Evolutionary conservation across 2,113 vertebrate genomes (phyloP).

Genomic region (Rhadina sibilatrix): DNA sequence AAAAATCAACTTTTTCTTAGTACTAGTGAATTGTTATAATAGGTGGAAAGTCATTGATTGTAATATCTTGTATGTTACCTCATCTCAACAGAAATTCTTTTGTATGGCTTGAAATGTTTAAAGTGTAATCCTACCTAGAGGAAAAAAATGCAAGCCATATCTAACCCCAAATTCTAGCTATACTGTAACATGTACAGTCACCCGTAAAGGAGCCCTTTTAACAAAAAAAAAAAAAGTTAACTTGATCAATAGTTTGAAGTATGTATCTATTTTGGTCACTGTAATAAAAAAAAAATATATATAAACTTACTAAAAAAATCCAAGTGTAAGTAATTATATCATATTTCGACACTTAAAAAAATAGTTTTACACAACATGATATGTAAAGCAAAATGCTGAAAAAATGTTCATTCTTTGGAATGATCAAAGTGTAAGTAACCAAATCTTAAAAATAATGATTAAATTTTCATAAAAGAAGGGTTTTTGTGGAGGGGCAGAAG

Average conservation of each 20-base stretch:
- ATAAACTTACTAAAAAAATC: conserved; percentile 10
- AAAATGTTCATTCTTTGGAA: conserved; percentile 69
- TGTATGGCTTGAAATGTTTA: conserved; percentile 5
- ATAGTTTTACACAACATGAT: neutral
- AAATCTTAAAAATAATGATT: conserved; percentile 25
- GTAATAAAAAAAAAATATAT: conserved; percentile 28
- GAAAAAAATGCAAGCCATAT: neutral
- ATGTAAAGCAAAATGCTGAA: conserved; percentile 52
- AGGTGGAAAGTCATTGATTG: conserved; percentile 7
- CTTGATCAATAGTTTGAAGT: neutral
- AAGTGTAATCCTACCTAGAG: neutral
- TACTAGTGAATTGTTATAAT: neutral
- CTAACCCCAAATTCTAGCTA: conserved; percentile 29
- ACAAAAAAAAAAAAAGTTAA: neutral
- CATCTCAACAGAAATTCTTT: neutral
- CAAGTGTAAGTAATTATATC: conserved; percentile 24
- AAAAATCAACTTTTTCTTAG: neutral
- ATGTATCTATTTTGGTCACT: neutral
- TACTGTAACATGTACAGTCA: neutral
- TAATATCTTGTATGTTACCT: neutral
- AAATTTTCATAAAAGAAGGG: conserved; percentile 62
- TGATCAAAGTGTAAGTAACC: conserved; percentile 55
- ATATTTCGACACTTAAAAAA: conserved; percentile 3
- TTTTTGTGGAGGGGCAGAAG: neutral
- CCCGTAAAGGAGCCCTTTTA: conserved; percentile 71